phyloP scores from a whole-genome alignment of 2,888 invertebrate species.

The Mellilla xanthometata region DNA sequence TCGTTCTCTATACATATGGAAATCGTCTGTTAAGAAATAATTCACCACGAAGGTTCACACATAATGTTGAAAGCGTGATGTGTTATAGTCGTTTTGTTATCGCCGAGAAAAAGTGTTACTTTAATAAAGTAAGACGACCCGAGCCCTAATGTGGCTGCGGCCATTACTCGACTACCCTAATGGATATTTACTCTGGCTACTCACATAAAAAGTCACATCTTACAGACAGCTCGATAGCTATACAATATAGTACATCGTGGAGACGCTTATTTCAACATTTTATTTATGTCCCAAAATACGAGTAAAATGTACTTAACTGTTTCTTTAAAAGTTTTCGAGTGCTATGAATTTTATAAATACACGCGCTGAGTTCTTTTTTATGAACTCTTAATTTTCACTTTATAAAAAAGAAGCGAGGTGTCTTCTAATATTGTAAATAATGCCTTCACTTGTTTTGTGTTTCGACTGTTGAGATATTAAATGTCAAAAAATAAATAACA shows the following conservation, averaged over 20 bases:
- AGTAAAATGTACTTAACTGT: no score
- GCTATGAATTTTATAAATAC: conserved; percentile 8
- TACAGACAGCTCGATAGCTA: conserved; percentile 51
- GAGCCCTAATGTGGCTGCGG: conserved; percentile 56
- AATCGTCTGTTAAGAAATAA: conserved; percentile 4
- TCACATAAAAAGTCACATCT: conserved; percentile 66
- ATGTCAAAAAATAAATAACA: conserved; percentile 33
- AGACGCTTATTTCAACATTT: conserved; percentile 1
- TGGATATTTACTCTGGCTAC: conserved; percentile 67
- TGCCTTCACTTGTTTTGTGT: no score
- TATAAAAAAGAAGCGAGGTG: no score
- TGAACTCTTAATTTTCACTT: conserved; percentile 3
- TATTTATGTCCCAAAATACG: not conserved
- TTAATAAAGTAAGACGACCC: conserved; percentile 55
- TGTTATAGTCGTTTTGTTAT: conserved; percentile 20
- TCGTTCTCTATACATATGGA: conserved; percentile 4
- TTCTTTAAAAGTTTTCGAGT: conserved; percentile 10
- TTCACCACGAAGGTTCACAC: conserved; percentile 2
- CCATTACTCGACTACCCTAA: conserved; percentile 65
- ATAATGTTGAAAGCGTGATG: conserved; percentile 25
- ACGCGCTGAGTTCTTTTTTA: conserved; percentile 5
- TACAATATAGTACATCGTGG: conserved; percentile 8
- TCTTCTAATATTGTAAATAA: no score
- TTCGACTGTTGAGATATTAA: conserved; percentile 22
- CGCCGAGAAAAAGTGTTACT: conserved; percentile 41